phyloP scores from a whole-genome alignment of 30 jellyfish, hydroid and myxozoan species.

The Hydra vulgaris region DNA sequence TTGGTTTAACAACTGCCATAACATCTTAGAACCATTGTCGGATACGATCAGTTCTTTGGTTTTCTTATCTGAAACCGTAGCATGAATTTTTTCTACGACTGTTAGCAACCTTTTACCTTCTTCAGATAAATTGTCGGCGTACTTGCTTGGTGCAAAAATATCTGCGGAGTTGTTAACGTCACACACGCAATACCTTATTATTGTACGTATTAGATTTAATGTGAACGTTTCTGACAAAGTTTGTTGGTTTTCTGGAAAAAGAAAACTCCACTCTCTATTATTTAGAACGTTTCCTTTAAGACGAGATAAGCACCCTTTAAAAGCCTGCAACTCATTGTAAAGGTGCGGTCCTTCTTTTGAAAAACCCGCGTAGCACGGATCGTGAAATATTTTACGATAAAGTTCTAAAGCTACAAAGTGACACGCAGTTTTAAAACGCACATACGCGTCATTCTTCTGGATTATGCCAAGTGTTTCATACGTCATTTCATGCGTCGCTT shows the following conservation, averaged over 20 bases:
- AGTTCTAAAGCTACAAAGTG: constrained; percentile 8
- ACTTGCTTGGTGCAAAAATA: background rate
- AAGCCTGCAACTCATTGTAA: constrained; percentile 5
- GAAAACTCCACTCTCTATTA: background rate
- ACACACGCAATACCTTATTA: constrained; percentile 7
- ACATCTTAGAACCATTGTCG: background rate
- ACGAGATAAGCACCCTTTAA: background rate
- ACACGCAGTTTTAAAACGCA: constrained; percentile 20
- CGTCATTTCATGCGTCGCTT: no score
- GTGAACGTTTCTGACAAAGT: constrained; percentile 19
- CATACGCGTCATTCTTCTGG: constrained; percentile 18
- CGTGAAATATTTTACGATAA: constrained; percentile 27
- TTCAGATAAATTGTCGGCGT: background rate
- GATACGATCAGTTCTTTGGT: constrained; percentile 14
- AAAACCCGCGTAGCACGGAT: constrained; percentile 6
- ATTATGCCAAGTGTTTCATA: constrained; percentile 10
- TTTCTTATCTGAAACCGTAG: background rate
- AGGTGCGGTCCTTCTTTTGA: constrained; percentile 14
- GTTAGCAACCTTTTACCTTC: background rate
- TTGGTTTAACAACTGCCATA: constrained; percentile 1
- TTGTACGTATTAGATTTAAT: background rate
- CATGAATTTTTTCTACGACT: constrained; percentile 12
- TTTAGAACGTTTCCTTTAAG: background rate
- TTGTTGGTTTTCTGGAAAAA: constrained; percentile 18
- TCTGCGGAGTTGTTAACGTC: background rate